Evolutionary conservation across 2,888 invertebrate genomes (phyloP).

Genomic region (Polietes domitor): DNA sequence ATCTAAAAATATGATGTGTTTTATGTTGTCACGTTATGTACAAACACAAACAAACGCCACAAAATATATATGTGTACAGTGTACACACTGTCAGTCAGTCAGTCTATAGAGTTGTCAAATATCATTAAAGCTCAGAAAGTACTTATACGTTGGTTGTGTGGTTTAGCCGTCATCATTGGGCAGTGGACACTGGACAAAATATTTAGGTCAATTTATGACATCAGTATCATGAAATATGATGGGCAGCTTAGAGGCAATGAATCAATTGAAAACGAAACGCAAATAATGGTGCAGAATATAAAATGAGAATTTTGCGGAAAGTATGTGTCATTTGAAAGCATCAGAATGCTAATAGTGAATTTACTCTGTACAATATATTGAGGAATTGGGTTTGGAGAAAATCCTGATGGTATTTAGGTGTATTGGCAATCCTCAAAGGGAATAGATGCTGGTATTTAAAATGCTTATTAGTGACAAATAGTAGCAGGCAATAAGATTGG

Average conservation of each 20-base stretch:
- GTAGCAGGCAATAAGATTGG: too few relatives aligned
- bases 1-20: background rate
- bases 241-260: background rate
- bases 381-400: too few relatives aligned
- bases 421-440: too few relatives aligned
- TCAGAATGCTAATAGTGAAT: too few relatives aligned
- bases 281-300: background rate
- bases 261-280: background rate
- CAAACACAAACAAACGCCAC: slow-evolving; percentile 1
- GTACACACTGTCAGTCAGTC: too few relatives aligned
- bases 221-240: background rate
- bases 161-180: background rate
- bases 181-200: background rate
- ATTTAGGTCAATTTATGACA: background rate
- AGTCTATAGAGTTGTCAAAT: slow-evolving; percentile 1
- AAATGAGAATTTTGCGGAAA: too few relatives aligned
- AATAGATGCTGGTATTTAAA: too few relatives aligned
- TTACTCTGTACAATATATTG: too few relatives aligned
- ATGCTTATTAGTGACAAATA: too few relatives aligned
- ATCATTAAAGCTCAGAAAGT: background rate
- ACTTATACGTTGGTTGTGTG: background rate
- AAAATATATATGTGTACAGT: too few relatives aligned
- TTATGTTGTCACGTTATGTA: slow-evolving; percentile 40
- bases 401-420: too few relatives aligned
- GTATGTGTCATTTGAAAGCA: too few relatives aligned